A percentile compares a stretch with the other conserved stretches of the same genome.
Conservation (phyloP, 2,113 vertebrate genomes). For the Thalassarche chlororhynchos region DNA sequence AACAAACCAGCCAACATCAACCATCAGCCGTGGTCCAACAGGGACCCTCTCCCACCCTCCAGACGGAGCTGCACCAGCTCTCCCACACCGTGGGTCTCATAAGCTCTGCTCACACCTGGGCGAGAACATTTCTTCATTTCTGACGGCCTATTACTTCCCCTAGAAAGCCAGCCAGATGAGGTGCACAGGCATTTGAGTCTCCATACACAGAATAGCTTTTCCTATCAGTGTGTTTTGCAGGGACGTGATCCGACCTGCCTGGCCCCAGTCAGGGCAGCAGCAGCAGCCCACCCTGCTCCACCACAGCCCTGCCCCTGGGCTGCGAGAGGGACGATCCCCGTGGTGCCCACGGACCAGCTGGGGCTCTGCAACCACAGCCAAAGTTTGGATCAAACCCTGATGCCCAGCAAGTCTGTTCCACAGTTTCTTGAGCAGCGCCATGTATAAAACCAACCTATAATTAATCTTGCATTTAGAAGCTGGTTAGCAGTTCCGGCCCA, state of each 20-base stretch:
- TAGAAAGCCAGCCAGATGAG: background rate
- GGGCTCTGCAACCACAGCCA: background rate
- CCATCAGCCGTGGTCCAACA: accelerated
- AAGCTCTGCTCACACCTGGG: background rate
- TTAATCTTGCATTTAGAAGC: background rate
- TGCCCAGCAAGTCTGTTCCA: background rate
- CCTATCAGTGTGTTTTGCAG: background rate
- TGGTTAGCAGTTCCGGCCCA: background rate
- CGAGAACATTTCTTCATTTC: background rate
- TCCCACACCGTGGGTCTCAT: accelerated
- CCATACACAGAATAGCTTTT: background rate
- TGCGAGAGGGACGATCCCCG: background rate
- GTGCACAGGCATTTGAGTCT: background rate
- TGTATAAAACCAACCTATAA: background rate
- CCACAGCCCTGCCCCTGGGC: background rate
- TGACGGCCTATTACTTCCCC: background rate
- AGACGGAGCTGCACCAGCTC: background rate
- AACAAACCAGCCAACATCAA: background rate
- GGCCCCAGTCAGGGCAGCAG: background rate
- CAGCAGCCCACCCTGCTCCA: background rate
- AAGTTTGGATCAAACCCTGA: background rate
- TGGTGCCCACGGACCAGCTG: accelerated
- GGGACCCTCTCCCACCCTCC: background rate
- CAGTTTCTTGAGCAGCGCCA: background rate
- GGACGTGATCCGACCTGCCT: background rate